Conservation (phyloP, 2,797 vertebrate species). For the Pseudomugil gertrudae region DNA sequence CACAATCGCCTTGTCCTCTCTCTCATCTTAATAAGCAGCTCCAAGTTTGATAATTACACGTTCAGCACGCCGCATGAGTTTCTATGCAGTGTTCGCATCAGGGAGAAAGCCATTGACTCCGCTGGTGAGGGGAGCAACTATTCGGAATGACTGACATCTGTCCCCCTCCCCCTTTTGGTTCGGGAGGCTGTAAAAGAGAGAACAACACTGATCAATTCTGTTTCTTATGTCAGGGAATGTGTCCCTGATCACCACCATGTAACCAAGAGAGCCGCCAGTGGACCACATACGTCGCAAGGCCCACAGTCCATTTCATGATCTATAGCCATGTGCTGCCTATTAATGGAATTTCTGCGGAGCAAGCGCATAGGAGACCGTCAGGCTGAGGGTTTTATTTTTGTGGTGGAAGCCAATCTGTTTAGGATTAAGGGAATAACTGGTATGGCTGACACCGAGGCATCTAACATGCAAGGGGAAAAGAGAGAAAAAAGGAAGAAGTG, state of each 20-base stretch:
- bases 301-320: constrained; percentile 83
- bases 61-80: constrained; percentile 76
- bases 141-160: constrained; percentile 77
- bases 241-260: constrained; percentile 75
- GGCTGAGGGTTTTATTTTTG: constrained; percentile 80
- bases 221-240: constrained; percentile 66
- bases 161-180: constrained; percentile 61
- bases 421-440: constrained; percentile 83
- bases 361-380: constrained; percentile 77
- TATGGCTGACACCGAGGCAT: constrained; percentile 79
- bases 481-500: constrained; percentile 51
- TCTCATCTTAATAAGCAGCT: constrained; percentile 82
- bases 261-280: constrained; percentile 52
- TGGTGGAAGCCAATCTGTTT: constrained; percentile 85
- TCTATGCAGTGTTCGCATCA: constrained; percentile 73
- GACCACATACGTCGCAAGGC: constrained; percentile 83
- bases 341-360: constrained; percentile 81
- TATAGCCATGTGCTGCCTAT: constrained; percentile 83
- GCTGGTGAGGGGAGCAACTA: constrained; percentile 70
- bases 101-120: constrained; percentile 77
- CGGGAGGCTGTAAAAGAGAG: constrained; percentile 73
- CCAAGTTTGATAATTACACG: constrained; percentile 83
- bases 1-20: constrained; percentile 78
- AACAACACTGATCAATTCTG: constrained; percentile 75
- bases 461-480: constrained; percentile 69